Conservation (phyloP, 1,140 invertebrate species). For the Drosophila triauraria region DNA sequence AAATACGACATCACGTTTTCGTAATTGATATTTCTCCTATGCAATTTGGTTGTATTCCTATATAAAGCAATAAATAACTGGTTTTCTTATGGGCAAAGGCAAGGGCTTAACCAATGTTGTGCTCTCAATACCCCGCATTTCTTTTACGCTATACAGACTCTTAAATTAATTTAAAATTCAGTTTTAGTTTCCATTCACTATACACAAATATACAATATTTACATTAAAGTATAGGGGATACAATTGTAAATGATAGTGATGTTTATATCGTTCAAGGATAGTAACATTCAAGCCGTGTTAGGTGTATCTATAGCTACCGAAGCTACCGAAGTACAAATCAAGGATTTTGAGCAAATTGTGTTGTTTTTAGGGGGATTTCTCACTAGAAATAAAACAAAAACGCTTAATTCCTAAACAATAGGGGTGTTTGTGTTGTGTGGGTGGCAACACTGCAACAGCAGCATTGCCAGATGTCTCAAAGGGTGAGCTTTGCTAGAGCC, state of each 20-base stretch:
- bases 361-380: slow-evolving; percentile 16
- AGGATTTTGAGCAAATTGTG: slow-evolving; percentile 76
- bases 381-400: slow-evolving; percentile 29
- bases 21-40: slow-evolving; percentile 84
- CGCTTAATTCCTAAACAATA: slow-evolving; percentile 49
- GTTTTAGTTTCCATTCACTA: slow-evolving; percentile 67
- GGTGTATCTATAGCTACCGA: slow-evolving; percentile 39
- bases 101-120: slow-evolving; percentile 51
- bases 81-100: slow-evolving; percentile 20
- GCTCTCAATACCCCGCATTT: slow-evolving; percentile 43
- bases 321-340: slow-evolving; percentile 57
- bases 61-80: slow-evolving; percentile 84
- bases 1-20: slow-evolving; percentile 84
- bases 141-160: slow-evolving; percentile 78
- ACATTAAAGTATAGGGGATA: slow-evolving; percentile 67
- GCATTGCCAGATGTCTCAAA: slow-evolving; percentile 48
- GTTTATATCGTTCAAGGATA: slow-evolving; percentile 37
- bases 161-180: slow-evolving; percentile 81
- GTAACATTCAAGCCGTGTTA: slow-evolving; percentile 63
- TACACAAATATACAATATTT: slow-evolving; percentile 84
- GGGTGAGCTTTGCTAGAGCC: slow-evolving; percentile 44
- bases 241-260: slow-evolving; percentile 51
- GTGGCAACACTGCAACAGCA: slow-evolving; percentile 2
- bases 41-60: slow-evolving; percentile 81
- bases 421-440: slow-evolving; percentile 4